Base-by-base conservation (phyloP, 1,140 invertebrate genomes). In the Stenopsyche tienmushanensis region DNA sequence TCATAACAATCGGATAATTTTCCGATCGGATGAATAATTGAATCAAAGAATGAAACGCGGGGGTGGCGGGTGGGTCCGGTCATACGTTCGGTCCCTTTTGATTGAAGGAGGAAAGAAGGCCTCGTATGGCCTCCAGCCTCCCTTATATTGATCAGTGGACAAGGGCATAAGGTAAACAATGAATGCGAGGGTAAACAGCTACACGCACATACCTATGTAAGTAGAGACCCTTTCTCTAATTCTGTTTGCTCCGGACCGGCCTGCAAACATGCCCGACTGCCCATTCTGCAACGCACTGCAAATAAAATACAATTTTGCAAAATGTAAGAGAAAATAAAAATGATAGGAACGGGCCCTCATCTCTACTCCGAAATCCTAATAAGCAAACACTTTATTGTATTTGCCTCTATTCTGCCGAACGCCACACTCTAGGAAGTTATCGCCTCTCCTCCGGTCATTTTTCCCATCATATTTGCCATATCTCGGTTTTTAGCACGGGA, bases 1-100 rank as follows among this genome's bases (percentile, higher is more conserved):
- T 70, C 69, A 70, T 70, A 70, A 70, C 65, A 70, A 70, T 70
- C 63, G 69, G 69, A 70, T 70, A 70, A 70, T 70, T 70, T 70
- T 70, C 69, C 69, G 69, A 64, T 8, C 62, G 69, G 62, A 65
- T 70, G 69, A 70, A 70, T 70, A 70, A 70, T 70, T 70, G 69
- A 70, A 70, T 70, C 69, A 67, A 67, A 62, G 52, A 66, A 63
- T 64, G 62, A 62, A 67, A 52, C 52, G 67, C 21, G 52, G 39
- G 57, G 34, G 13, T 15, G 10, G 65, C 39, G 62, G 57, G 62
- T 45, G 15, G 52, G 54, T 45, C 18, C 41, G 55, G 55, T 39
- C 55, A 45, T 66, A 66, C 52, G 53, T 60, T 62, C 18, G 67
- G 62, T 42, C 59, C 63, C 44, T 58, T 53, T 65, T 63, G 64